Base-by-base conservation (phyloP, 53 echinoderm and acorn worm genomes). In the Holothuria scabra region DNA sequence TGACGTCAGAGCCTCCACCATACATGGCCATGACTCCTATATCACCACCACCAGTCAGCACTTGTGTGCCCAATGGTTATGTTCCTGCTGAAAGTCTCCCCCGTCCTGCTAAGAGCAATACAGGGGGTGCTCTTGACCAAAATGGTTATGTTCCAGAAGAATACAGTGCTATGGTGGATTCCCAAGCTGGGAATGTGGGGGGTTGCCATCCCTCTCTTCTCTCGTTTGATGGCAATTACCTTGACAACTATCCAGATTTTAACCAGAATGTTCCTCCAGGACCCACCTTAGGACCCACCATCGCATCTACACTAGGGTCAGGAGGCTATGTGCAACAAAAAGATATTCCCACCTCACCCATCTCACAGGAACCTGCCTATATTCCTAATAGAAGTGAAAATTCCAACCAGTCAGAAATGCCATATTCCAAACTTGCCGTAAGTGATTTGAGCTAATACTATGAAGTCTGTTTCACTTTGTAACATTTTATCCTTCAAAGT, bases 31-130 rank as follows among this genome's bases (percentile, higher is more conserved):
- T 72, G 72, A 48, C 72, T 13, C 72, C 72, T 13, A 11, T 10
- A 23, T 72, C 72, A 25, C 72, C 72, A 22, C 72, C 49, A 12
- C 46, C 72, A 2, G 34, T 44, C 72, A 72, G 46, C 14, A 16
- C 20, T 5, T 19, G 72, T 26, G 46, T 72, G 44, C 72, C 72
- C 2, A 72, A 72, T 26, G 72, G 72, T 44, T 72, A 72, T 25
- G 26, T 72, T 46, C 18, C 72, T 25, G 25, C 44, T 1, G 49
- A 44, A 44, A 22, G 22, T 23, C 14, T 72, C 44, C 46, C 72
- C 13, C 12, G 48, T 25, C 48, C 72, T 23, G 14, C 18, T 12
- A 2, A 72, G 3, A 29, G 35, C 2, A 18, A 21, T 19, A 8
- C 35, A 8, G 19, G n/a, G 30, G 28, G 30, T 10, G 28, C 20